A percentile compares a stretch with the other conserved stretches of the same genome.
Evolutionary conservation across 2,797 vertebrate genomes (phyloP).

Genomic region (Scolopax rusticola): DNA sequence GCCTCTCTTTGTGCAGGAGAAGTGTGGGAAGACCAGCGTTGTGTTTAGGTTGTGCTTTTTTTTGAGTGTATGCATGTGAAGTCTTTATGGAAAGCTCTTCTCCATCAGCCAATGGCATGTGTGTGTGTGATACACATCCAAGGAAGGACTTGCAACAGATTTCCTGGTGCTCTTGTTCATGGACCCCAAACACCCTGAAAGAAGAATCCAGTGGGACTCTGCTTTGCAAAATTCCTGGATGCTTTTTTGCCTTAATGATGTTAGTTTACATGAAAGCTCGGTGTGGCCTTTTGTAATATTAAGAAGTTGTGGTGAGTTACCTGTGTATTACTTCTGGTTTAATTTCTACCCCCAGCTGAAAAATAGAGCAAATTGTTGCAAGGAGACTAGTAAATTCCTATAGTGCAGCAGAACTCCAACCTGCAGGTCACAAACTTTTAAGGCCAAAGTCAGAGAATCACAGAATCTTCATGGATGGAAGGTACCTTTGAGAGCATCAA

Average conservation of each 20-base stretch:
- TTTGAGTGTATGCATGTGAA: background rate
- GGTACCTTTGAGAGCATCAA: too few species aligned
- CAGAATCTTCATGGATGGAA: too few species aligned
- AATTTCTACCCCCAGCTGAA: background rate
- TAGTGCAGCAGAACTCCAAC: background rate
- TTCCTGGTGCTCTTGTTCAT: background rate
- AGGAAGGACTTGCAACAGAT: background rate
- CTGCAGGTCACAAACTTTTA: background rate
- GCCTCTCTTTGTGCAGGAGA: background rate
- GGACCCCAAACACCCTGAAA: background rate
- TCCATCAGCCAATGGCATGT: background rate
- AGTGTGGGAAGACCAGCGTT: background rate
- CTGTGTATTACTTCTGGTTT: background rate
- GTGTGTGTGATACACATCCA: background rate
- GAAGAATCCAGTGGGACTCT: background rate
- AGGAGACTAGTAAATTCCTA: background rate
- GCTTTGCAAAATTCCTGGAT: background rate
- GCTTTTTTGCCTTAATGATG: background rate
- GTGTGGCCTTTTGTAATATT: background rate
- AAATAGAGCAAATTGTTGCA: background rate
- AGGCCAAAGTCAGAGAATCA: background rate
- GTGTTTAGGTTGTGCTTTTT: background rate
- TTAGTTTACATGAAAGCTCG: background rate
- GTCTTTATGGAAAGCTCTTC: background rate
- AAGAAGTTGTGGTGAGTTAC: background rate